Percentiles rank a stretch among this genome's conserved stretches.
Evolutionary conservation across 2,113 vertebrate species (phyloP).

Genomic region (Otocyon megalotis): DNA sequence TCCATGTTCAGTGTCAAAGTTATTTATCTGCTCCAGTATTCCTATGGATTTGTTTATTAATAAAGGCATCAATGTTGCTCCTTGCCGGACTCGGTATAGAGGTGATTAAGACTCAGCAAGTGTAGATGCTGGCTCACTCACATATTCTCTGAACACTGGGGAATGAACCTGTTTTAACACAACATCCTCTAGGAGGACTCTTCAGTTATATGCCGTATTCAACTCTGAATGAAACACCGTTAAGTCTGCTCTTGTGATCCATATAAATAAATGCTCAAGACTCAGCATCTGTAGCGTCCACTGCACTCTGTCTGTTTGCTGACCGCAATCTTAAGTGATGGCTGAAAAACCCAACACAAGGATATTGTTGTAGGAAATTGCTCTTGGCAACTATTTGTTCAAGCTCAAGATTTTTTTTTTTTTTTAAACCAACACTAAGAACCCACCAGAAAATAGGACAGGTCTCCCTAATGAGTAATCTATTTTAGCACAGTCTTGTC

Average conservation of each 20-base stretch:
- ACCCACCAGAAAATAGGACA: conserved; percentile 99
- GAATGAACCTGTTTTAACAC: conserved; percentile 71
- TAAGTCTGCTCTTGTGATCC: conserved; percentile 75
- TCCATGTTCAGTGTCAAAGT: neutral
- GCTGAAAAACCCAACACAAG: conserved; percentile 91
- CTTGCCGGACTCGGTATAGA: conserved; percentile 41
- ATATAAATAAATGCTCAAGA: conserved; percentile 80
- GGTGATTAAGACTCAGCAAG: conserved; percentile 49
- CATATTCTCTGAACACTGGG: conserved; percentile 41
- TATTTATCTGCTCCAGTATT: conserved; percentile 13
- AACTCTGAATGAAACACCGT: conserved; percentile 64
- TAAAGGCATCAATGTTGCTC: conserved; percentile 53
- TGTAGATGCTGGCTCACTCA: conserved; percentile 59
- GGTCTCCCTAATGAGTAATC: conserved; percentile 99
- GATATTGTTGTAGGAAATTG: conserved; percentile 98
- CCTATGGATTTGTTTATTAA: conserved; percentile 64
- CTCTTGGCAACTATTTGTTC: conserved; percentile 99
- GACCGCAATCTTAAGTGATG: conserved; percentile 91
- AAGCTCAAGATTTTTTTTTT: conserved; percentile 92
- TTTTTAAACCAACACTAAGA: conserved; percentile 94
- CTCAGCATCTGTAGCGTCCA: conserved; percentile 87
- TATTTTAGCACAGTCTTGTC: conserved; percentile 99
- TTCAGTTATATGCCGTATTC: conserved; percentile 72
- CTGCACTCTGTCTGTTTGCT: conserved; percentile 87
- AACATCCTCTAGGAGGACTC: conserved; percentile 64